Conservation (phyloP, 2,113 vertebrate genomes). For the Oplegnathus fasciatus region DNA sequence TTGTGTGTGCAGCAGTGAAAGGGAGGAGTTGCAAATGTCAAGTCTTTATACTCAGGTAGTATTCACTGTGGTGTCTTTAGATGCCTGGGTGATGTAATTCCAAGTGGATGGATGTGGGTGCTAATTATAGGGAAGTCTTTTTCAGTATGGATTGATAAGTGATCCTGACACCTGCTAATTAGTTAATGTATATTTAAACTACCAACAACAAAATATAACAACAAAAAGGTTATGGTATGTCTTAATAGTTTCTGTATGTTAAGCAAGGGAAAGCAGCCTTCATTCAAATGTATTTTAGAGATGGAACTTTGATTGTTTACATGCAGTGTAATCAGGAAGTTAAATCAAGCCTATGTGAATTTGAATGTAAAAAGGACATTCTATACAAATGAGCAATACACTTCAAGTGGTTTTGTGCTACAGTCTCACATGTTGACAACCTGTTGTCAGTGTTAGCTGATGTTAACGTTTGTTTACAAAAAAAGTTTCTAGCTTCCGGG, state of each 20-base stretch:
- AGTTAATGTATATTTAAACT: not conserved
- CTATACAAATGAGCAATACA: not conserved
- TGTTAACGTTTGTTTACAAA: no score
- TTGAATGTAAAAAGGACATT: not conserved
- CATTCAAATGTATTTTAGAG: not conserved
- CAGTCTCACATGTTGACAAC: not conserved
- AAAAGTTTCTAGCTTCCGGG: no score
- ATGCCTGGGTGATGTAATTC: conserved; percentile 28
- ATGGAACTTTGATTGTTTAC: not conserved
- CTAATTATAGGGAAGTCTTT: conserved; percentile 12
- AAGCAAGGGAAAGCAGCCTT: not conserved
- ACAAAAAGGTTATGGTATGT: not conserved
- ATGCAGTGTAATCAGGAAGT: not conserved
- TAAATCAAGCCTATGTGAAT: not conserved
- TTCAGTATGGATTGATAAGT: not conserved
- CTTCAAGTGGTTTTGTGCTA: not conserved
- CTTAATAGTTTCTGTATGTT: not conserved
- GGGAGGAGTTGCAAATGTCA: conserved; percentile 64
- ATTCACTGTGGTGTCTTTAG: conserved; percentile 37
- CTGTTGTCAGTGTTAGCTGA: not conserved
- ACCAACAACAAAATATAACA: not conserved
- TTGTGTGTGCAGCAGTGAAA: conserved; percentile 46
- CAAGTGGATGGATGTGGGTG: conserved; percentile 6
- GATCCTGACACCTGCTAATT: not conserved
- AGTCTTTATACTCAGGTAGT: conserved; percentile 48